phyloP scores from a whole-genome alignment of 2,113 vertebrate genomes.

The Neogobius melanostomus region DNA sequence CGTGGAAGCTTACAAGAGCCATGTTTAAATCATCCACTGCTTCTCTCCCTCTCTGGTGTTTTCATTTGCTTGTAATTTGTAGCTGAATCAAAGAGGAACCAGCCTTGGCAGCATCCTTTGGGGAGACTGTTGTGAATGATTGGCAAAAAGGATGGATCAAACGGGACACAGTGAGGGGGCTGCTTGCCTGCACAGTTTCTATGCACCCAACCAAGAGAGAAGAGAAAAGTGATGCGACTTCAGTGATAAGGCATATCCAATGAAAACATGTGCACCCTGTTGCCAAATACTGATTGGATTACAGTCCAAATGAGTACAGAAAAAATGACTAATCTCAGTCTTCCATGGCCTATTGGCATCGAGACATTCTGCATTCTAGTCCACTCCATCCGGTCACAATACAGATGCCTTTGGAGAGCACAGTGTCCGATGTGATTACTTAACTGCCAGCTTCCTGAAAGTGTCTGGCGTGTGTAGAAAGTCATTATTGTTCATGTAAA shows the following conservation, averaged over 20 bases:
- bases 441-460: conserved; percentile 27
- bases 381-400: conserved; percentile 32
- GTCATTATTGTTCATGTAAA: conserved; percentile 23
- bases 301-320: conserved; percentile 34
- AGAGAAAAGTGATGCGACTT: conserved; percentile 43
- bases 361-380: background rate
- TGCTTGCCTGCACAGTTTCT: conserved; percentile 41
- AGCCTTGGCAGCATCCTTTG: conserved; percentile 35
- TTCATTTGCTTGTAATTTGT: conserved; percentile 64
- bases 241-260: conserved; percentile 46
- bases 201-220: conserved; percentile 26
- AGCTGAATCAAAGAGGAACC: conserved; percentile 61
- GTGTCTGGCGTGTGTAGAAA: conserved; percentile 20
- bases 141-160: conserved; percentile 55
- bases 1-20: conserved; percentile 14
- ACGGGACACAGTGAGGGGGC: conserved; percentile 49
- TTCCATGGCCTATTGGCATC: background rate
- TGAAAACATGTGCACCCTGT: conserved; percentile 47
- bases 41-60: conserved; percentile 57
- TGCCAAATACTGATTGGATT: conserved; percentile 19
- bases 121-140: conserved; percentile 50
- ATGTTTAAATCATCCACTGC: conserved; percentile 22
- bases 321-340: conserved; percentile 64
- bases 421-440: conserved; percentile 32
- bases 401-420: conserved; percentile 33